Evolutionary conservation across 2,797 vertebrate species (phyloP).

Genomic region (Hoplostethus atlanticus): DNA sequence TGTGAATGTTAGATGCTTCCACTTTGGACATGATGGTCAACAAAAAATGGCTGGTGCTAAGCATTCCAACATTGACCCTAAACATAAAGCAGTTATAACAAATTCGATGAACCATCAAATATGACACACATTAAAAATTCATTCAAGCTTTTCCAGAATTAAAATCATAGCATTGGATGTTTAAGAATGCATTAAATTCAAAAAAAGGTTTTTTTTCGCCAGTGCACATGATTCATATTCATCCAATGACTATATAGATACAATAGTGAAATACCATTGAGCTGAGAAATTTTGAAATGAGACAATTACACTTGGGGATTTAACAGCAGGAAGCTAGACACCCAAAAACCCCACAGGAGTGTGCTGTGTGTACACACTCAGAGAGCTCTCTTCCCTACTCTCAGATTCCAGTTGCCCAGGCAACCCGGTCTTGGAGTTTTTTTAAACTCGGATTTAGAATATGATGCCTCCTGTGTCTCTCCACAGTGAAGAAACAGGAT

Average conservation of each 20-base stretch:
- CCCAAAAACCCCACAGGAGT: slow-evolving; percentile 76
- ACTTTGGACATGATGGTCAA: too few species aligned
- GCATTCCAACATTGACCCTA: too few species aligned
- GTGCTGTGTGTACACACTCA: slow-evolving; percentile 71
- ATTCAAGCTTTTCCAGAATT: too few species aligned
- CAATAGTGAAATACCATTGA: slow-evolving; percentile 31
- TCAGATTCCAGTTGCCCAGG: slow-evolving; percentile 81
- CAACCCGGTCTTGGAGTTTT: slow-evolving; percentile 81
- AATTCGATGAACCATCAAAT: too few species aligned
- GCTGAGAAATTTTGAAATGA: slow-evolving; percentile 47
- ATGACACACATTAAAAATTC: too few species aligned
- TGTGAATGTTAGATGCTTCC: too few species aligned
- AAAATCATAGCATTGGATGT: too few species aligned
- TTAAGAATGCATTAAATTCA: not conserved
- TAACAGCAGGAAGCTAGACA: slow-evolving; percentile 71
- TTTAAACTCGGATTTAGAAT: slow-evolving; percentile 76
- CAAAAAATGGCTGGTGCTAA: too few species aligned
- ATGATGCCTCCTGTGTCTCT: slow-evolving; percentile 67
- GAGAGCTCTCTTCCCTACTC: slow-evolving; percentile 61
- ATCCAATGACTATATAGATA: slow-evolving; percentile 9
- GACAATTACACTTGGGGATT: slow-evolving; percentile 67
- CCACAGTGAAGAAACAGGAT: slow-evolving; percentile 72
- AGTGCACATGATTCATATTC: slow-evolving; percentile 15
- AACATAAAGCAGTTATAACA: too few species aligned
- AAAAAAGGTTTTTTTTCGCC: slow-evolving; percentile 6